A percentile compares a stretch with the other conserved stretches of the same genome.
phyloP scores from a whole-genome alignment of 2,888 invertebrate genomes.

The Eristalis arbustorum region DNA sequence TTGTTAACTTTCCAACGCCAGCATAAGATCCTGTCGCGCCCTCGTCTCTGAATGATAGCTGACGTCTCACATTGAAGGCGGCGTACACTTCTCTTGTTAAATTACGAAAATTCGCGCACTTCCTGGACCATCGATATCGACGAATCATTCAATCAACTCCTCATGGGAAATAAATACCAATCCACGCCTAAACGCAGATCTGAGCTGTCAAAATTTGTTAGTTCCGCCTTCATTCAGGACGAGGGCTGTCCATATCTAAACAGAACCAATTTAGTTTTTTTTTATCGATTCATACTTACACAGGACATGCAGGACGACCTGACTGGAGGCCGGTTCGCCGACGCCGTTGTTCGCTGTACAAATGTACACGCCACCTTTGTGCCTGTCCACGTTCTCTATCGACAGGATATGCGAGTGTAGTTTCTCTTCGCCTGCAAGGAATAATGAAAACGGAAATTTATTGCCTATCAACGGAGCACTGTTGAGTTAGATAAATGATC shows the following conservation, averaged over 20 bases:
- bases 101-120: no score
- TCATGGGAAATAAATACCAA: no score
- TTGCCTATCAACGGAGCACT: background rate
- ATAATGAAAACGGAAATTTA: conserved; percentile 22
- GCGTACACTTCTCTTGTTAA: no score
- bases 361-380: conserved; percentile 84
- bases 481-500: conserved; percentile 14
- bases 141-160: no score
- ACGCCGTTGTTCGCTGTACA: conserved; percentile 85
- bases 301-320: conserved; percentile 83
- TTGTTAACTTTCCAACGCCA: no score
- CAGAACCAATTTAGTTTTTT: background rate
- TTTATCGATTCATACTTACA: conserved; percentile 81
- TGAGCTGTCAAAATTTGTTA: no score
- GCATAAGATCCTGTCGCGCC: background rate
- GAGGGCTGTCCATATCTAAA: background rate
- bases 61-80: no score
- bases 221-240: background rate
- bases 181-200: no score
- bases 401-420: conserved; percentile 83
- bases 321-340: conserved; percentile 83
- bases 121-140: no score
- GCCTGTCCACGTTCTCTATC: conserved; percentile 84
- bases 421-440: conserved; percentile 82
- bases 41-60: no score